Percentiles rank a stretch among this genome's conserved stretches.
phyloP scores from a whole-genome alignment of 2,113 vertebrate genomes.

The Harpagus bidentatus region DNA sequence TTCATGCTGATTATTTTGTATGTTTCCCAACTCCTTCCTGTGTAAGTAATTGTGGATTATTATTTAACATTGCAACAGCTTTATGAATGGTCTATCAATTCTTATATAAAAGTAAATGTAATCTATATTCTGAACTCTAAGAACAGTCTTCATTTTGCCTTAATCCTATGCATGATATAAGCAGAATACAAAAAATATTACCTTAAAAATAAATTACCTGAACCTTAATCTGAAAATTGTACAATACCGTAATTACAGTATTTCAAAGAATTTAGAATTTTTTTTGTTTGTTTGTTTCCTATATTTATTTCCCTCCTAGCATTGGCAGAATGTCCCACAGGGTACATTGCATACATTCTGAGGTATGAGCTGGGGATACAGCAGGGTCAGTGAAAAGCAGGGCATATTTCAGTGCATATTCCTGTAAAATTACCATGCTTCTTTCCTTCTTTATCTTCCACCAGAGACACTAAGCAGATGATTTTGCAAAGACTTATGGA shows the following conservation, averaged over 20 bases:
- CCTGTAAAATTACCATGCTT: slow-evolving; percentile 4
- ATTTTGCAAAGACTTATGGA: slow-evolving; percentile 52
- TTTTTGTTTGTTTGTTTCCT: background rate
- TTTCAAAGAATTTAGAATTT: background rate
- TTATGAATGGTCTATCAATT: background rate
- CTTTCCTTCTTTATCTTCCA: slow-evolving; percentile 33
- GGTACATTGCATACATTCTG: background rate
- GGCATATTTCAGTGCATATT: slow-evolving; percentile 5
- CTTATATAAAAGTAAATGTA: background rate
- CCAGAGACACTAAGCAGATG: slow-evolving; percentile 6
- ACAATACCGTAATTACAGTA: background rate
- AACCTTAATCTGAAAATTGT: slow-evolving; percentile 24
- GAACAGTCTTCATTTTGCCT: background rate
- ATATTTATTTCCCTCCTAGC: background rate
- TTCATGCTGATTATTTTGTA: slow-evolving; percentile 20
- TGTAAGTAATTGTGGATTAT: background rate
- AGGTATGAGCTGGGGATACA: background rate
- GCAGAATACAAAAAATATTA: background rate
- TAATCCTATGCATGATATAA: background rate
- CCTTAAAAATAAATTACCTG: background rate
- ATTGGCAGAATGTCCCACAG: background rate
- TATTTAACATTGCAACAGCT: slow-evolving; percentile 7
- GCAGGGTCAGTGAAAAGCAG: background rate
- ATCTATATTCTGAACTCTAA: background rate
- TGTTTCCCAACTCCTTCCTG: background rate